Base-by-base conservation (phyloP, 2,113 vertebrate genomes). In the Chunga burmeisteri region DNA sequence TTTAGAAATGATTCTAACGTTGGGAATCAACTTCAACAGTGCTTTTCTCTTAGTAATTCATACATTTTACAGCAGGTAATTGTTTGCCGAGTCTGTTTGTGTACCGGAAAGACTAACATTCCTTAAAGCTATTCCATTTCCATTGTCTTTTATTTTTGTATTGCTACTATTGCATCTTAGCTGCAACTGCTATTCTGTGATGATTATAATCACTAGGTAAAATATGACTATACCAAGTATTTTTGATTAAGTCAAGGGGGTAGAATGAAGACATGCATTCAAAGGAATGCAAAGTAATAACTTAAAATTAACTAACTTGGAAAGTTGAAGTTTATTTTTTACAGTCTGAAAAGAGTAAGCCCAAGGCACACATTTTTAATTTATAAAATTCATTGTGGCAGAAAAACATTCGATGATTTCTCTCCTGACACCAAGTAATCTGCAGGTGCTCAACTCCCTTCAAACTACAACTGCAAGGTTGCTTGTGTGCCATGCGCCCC, bases 291-390 rank as follows among this genome's bases (percentile, higher is more conserved):
- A 86, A 83, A 93, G 21, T 13, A 82, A 22, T 67, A 68, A 40
- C 26, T 88, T 89, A 74, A 93, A 93, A 94, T 90, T 90, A 88
- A 66, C 66, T 21, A 83, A 77, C 27, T 53, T 77, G 20, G 36
- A 82, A 95, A 61, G 20, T 56, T 79, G 61, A 79, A 88, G 29
- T 65, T 95, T 86, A 47, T 68, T 84, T 81, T 92, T 93, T 56
- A 20, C 50, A 78, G 11, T 79, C n/a, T 86, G 36, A 82, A 90
- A 84, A 59, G 21, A 83, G 30, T 78, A 96, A 95, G 72, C 91
- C 68, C 67, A 81, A 93, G 71, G 49, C 65, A 11, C 13, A 74
- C 10, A 86, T 75, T 97, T 97, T 95, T 96, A 97, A 93, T 96
- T 94, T 95, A 96, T 81, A 75, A 88, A 82, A 94, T 96, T 27